These are phyloP conservation scores for Calephelis perditalis DNA, from an alignment of 2,888 invertebrate genomes.

Conservation along the genomic window DNA sequence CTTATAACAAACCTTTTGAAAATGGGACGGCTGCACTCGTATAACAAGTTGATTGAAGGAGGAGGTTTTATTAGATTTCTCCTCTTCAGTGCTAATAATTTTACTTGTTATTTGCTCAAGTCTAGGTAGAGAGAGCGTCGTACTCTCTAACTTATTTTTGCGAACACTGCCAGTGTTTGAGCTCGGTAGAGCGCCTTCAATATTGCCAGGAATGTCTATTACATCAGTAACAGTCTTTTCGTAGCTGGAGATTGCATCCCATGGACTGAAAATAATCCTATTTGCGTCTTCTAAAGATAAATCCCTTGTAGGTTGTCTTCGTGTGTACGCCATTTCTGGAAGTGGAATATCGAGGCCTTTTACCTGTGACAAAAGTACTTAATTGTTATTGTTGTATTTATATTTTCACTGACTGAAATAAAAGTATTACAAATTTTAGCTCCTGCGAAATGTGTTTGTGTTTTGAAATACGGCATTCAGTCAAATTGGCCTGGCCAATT, in stretches of 20 bases:
- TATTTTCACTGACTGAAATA: slow-evolving; percentile 1
- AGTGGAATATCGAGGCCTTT: slow-evolving; percentile 68
- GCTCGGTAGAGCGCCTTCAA: slow-evolving; percentile 43
- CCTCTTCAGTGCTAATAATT: slow-evolving; percentile 68
- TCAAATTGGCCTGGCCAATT: not conserved
- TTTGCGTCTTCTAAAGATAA: slow-evolving; percentile 71
- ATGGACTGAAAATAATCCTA: slow-evolving; percentile 75
- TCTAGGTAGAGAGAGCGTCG: slow-evolving; percentile 44
- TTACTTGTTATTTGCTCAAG: slow-evolving; percentile 62
- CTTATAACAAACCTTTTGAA: slow-evolving; percentile 56
- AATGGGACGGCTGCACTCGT: slow-evolving; percentile 69
- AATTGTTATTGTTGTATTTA: slow-evolving; percentile 9
- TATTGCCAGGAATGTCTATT: slow-evolving; percentile 67
- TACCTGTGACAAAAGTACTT: slow-evolving; percentile 47
- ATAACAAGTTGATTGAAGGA: slow-evolving; percentile 71
- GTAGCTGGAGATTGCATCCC: slow-evolving; percentile 69
- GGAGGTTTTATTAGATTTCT: slow-evolving; percentile 71
- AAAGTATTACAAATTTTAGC: not conserved
- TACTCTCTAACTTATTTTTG: slow-evolving; percentile 51
- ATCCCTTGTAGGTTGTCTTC: slow-evolving; percentile 60
- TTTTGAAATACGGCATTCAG: too few relatives aligned
- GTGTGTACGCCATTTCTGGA: slow-evolving; percentile 48
- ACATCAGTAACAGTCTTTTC: slow-evolving; percentile 66
- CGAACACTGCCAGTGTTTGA: slow-evolving; percentile 32
- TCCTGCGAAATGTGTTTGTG: not conserved